Conservation (phyloP, 2,113 vertebrate genomes). For the Pelodiscus sinensis region DNA sequence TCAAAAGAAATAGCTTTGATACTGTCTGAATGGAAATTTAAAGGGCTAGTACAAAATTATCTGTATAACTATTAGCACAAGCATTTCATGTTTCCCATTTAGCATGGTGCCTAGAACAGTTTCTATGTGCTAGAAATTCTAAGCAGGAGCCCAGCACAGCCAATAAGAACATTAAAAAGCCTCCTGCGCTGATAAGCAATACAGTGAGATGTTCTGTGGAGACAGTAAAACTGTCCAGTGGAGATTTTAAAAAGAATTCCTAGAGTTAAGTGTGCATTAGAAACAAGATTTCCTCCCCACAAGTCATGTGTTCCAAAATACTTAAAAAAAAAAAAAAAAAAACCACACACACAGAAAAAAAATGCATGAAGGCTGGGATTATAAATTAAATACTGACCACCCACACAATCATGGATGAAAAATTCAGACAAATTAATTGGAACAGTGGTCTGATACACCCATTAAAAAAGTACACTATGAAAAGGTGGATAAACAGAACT, state of each 20-base stretch:
- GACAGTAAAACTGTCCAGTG: background rate
- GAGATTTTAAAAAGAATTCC: constrained; percentile 3
- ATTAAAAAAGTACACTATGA: background rate
- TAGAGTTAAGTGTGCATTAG: background rate
- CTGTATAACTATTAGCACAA: background rate
- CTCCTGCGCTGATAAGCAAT: constrained; percentile 6
- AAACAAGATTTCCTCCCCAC: background rate
- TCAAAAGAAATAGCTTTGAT: rapidly evolving
- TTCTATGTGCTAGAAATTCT: constrained; percentile 26
- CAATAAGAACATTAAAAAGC: background rate
- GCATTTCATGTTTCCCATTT: background rate
- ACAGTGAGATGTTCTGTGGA: background rate
- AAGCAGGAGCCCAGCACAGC: background rate
- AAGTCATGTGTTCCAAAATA: constrained; percentile 41
- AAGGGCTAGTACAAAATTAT: constrained; percentile 2
- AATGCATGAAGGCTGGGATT: background rate
- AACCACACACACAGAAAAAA: constrained; percentile 29
- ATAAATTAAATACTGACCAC: constrained; percentile 17
- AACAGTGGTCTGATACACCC: background rate
- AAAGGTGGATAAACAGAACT: background rate
- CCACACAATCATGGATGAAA: background rate
- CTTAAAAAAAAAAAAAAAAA: no score
- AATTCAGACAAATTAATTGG: background rate
- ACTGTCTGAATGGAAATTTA: background rate
- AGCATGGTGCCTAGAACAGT: background rate